These are phyloP conservation scores for Hirtodrosophila confusa DNA, from an alignment of 2,888 invertebrate genomes.

Conservation along the genomic window DNA sequence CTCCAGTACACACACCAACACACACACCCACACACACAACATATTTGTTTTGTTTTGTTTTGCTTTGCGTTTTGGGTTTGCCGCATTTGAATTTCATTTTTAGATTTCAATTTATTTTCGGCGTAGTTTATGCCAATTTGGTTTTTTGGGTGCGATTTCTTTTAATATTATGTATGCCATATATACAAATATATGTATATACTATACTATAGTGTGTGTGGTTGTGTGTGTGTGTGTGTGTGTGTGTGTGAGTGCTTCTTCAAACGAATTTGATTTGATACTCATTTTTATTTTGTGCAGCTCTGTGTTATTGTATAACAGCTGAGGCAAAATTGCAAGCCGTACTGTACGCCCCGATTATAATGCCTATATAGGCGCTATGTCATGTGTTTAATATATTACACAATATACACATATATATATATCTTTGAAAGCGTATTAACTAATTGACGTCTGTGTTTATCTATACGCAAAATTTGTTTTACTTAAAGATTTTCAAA, in stretches of 20 bases:
- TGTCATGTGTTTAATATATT: conserved; percentile 22
- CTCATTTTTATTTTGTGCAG: conserved; percentile 29
- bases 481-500: conserved; percentile 38
- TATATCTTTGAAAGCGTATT: conserved; percentile 55
- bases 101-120: conserved; percentile 78
- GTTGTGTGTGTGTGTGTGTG: conserved; percentile 3
- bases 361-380: not conserved
- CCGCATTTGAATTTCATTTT: conserved; percentile 76
- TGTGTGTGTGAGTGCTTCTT: conserved; percentile 40
- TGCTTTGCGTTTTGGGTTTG: conserved; percentile 50
- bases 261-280: conserved; percentile 63
- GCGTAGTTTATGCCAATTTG: conserved; percentile 78
- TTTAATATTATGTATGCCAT: conserved; percentile 73
- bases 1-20: conserved; percentile 12
- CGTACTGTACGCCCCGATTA: conserved; percentile 48
- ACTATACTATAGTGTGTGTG: not conserved
- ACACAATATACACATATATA: not conserved
- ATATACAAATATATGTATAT: conserved; percentile 29
- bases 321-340: conserved; percentile 51
- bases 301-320: conserved; percentile 40
- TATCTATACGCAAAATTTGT: conserved; percentile 39
- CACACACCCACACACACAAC: conserved; percentile 5
- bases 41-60: conserved; percentile 49
- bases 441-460: conserved; percentile 75
- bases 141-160: conserved; percentile 73